A percentile compares a stretch with the other conserved stretches of the same genome.
Conservation (phyloP, 1,140 invertebrate species). For the Leguminivora glycinivorella region DNA sequence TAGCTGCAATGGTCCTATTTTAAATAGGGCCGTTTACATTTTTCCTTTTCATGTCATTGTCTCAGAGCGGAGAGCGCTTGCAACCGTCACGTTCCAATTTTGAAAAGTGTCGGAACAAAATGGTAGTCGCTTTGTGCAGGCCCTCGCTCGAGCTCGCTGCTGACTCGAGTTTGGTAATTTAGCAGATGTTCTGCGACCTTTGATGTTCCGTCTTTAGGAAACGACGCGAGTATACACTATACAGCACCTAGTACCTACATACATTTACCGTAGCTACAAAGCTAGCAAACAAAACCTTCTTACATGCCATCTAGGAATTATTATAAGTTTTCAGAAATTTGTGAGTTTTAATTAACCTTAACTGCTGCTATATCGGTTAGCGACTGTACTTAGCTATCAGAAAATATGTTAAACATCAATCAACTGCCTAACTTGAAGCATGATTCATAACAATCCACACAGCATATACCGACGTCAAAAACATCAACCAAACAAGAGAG, state of each 20-base stretch:
- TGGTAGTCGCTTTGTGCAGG: conserved; percentile 71
- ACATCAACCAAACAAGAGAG: conserved; percentile 59
- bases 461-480: conserved; percentile 69
- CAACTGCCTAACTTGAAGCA: conserved; percentile 45
- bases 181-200: conserved; percentile 68
- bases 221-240: conserved; percentile 31
- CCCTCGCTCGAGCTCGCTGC: conserved; percentile 57
- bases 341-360: no score
- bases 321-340: no score
- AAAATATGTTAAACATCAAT: conserved; percentile 16
- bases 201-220: conserved; percentile 55
- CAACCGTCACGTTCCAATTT: conserved; percentile 79
- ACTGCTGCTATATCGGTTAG: no score
- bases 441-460: conserved; percentile 75
- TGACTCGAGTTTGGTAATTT: conserved; percentile 69
- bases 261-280: not conserved
- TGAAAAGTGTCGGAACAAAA: conserved; percentile 79
- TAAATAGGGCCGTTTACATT: conserved; percentile 77
- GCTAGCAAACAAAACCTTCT: not conserved
- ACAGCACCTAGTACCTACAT: no score
- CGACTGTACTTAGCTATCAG: not conserved
- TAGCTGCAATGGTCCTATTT: conserved; percentile 61
- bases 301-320: not conserved
- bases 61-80: conserved; percentile 72
- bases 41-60: conserved; percentile 79